These are phyloP conservation scores for Idaea biselata DNA, from an alignment of 2,888 invertebrate genomes.

Conservation along the genomic window DNA sequence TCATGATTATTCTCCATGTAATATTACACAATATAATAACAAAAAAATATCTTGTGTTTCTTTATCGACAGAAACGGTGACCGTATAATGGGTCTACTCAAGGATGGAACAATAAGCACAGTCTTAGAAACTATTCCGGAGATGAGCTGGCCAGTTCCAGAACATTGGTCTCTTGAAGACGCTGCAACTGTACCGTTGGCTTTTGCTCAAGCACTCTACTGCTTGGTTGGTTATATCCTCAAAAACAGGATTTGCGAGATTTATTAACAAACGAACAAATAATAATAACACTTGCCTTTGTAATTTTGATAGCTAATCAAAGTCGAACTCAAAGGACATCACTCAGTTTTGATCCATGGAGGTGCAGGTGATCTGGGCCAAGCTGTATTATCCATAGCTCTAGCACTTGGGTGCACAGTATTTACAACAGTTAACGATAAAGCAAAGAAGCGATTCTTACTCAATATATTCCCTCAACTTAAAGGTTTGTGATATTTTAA, in stretches of 20 bases:
- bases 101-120: conserved; percentile 74
- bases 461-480: conserved; percentile 51
- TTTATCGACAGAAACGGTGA: conserved; percentile 58
- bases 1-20: conserved; percentile 21
- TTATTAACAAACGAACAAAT: not conserved
- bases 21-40: not conserved
- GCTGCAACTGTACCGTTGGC: conserved; percentile 89
- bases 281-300: not conserved
- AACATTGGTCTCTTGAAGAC: conserved; percentile 84
- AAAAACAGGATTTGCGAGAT: not conserved
- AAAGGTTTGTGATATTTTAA: conserved; percentile 35
- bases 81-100: conserved; percentile 83
- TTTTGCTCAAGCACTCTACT: conserved; percentile 79
- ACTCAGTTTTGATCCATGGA: conserved; percentile 35
- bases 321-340: conserved; percentile 19
- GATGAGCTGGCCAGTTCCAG: conserved; percentile 84
- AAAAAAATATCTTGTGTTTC: not conserved
- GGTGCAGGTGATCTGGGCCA: conserved; percentile 59
- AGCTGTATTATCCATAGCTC: conserved; percentile 52
- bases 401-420: conserved; percentile 49
- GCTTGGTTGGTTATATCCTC: conserved; percentile 40
- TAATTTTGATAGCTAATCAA: conserved; percentile 33
- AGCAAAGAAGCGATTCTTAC: conserved; percentile 54
- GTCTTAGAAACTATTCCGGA: conserved; percentile 71
- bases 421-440: conserved; percentile 58